Base-by-base conservation (phyloP, 2,888 invertebrate species). In the Lepidonotus clava region DNA sequence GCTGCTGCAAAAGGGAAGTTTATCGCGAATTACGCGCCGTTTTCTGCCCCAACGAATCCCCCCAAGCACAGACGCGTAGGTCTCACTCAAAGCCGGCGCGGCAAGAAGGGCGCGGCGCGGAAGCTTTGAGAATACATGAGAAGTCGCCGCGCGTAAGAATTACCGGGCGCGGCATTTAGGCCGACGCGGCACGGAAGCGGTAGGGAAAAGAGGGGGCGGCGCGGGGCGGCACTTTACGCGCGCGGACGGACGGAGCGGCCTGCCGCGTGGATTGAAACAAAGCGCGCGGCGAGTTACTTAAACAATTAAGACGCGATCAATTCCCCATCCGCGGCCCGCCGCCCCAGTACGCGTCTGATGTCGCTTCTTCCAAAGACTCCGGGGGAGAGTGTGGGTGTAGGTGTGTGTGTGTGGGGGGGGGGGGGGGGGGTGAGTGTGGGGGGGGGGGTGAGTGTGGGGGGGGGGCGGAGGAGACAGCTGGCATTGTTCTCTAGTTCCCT, bases 231-330 rank as follows among this genome's bases (percentile, higher is more conserved):
- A 53, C n/a, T 53, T 53, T 18, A n/a, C 53, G 8, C 6, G 46
- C 18, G 18, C 46, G 18, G 46, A n/a, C n/a, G n/a, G n/a, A n/a
- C n/a, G n/a, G n/a, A n/a, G n/a, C n/a, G n/a, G n/a, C n/a, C n/a
- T n/a, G 61, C 28, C 28, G 61, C 28, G n/a, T n/a, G 5, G 61
- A 11, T n/a, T n/a, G 40, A 76, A 76, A 76, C 76, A 76, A 76
- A 76, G 40, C 76, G 40, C n/a, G 76, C 21, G 24, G 38, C n/a
- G 76, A 76, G 76, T 76, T 76, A 76, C 76, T 76, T 76, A 76
- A 76, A 40, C 76, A 76, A 76, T 76, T 76, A 76, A 76, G n/a
- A 38, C 38, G 24, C 38, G 76, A 76, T 76, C 76, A 76, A 76
- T 76, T 76, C 76, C 38, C 38, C 76, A 40, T 36, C 40, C 21